phyloP scores from a whole-genome alignment of 2,113 vertebrate species.

The Platycercus adscitus region DNA sequence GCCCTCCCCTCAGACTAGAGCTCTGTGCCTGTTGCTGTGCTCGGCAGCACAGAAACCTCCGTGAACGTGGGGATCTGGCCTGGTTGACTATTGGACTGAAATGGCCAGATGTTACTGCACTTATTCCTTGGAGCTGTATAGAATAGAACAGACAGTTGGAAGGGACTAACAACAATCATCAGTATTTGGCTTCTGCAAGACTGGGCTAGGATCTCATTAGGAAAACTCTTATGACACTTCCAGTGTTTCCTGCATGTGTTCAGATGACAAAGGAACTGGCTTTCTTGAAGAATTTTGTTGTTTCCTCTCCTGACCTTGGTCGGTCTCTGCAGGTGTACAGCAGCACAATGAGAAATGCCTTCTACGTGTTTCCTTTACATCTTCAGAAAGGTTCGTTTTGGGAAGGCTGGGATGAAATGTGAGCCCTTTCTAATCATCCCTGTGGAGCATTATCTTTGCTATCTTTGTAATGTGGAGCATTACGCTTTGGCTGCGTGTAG shows the following conservation, averaged over 20 bases:
- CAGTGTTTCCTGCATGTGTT: neutral
- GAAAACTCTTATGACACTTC: neutral
- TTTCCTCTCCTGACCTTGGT: slow-evolving; percentile 35
- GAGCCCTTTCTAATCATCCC: neutral
- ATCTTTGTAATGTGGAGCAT: too few relatives aligned
- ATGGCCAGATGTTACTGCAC: fast-evolving
- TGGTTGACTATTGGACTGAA: neutral
- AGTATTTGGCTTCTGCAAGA: neutral
- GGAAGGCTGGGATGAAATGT: neutral
- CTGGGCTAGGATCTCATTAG: neutral
- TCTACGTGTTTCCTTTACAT: neutral
- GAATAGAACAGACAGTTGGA: neutral
- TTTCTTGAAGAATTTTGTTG: slow-evolving; percentile 10
- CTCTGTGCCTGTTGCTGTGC: neutral
- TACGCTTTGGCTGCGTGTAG: neutral
- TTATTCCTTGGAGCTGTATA: neutral
- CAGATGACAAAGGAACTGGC: slow-evolving; percentile 7
- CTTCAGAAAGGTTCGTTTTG: neutral
- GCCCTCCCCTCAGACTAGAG: neutral
- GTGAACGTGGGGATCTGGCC: neutral
- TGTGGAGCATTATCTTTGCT: neutral
- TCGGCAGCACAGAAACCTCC: neutral
- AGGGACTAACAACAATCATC: neutral
- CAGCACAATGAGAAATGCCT: neutral
- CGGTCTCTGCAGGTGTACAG: neutral